These are phyloP conservation scores for Todus mexicanus DNA, from an alignment of 2,797 vertebrate species.

Conservation along the genomic window DNA sequence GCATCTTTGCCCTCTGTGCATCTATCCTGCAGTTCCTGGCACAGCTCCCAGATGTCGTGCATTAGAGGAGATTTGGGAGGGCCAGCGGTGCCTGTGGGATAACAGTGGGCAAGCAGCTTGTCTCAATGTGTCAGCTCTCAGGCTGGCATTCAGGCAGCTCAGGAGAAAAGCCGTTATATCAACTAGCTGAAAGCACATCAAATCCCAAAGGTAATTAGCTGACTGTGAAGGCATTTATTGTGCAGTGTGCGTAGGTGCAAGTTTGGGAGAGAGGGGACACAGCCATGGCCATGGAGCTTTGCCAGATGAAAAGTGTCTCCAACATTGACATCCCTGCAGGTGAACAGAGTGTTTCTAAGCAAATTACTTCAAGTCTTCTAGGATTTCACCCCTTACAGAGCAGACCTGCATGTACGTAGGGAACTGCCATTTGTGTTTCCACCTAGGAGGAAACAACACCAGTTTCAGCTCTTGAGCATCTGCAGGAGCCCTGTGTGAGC, in stretches of 20 bases:
- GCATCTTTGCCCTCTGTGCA: background rate
- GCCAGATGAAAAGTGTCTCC: background rate
- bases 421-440: background rate
- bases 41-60: background rate
- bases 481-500: background rate
- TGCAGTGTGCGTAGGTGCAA: background rate
- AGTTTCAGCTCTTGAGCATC: background rate
- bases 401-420: background rate
- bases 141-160: background rate
- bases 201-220: background rate
- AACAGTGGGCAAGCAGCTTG: background rate
- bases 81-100: background rate
- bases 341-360: background rate
- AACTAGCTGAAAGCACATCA: background rate
- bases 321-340: background rate
- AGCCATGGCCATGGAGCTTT: accelerated
- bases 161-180: background rate
- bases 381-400: background rate
- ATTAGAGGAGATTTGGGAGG: background rate
- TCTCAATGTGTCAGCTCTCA: background rate
- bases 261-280: background rate
- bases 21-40: background rate
- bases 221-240: background rate
- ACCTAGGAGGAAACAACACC: background rate
- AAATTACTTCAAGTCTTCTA: background rate